Evolutionary conservation across 2,888 invertebrate species (phyloP).

Genomic region (Philopedon plagiatum): DNA sequence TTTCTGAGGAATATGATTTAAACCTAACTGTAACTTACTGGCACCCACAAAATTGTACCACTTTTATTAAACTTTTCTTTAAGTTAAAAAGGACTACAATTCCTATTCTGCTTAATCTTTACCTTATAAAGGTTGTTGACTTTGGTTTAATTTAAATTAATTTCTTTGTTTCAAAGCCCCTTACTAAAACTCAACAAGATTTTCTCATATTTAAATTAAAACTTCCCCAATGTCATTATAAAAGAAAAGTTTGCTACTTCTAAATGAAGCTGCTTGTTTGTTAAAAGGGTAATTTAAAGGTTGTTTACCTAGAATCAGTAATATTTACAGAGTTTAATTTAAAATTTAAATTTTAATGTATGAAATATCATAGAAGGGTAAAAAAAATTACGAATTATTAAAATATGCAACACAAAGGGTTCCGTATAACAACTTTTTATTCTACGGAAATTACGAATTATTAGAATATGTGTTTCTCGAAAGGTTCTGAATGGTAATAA

Average conservation of each 20-base stretch:
- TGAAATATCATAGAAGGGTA: not conserved
- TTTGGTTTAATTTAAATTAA: conserved; percentile 5
- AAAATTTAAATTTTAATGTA: no score
- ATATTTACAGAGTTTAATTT: not conserved
- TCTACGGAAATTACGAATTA: no score
- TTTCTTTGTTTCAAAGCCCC: conserved; percentile 7
- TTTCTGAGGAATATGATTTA: no score
- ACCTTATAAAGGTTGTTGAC: not conserved
- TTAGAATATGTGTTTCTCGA: no score
- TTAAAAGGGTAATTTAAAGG: not conserved
- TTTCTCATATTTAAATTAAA: conserved; percentile 5
- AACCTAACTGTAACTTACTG: no score
- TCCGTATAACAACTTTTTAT: no score
- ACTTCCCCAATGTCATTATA: not conserved
- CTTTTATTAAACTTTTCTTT: no score
- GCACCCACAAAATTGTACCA: no score
- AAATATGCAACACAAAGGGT: no score
- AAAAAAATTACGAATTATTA: not conserved
- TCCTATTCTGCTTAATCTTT: not conserved
- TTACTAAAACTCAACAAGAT: not conserved
- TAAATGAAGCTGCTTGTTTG: conserved; percentile 12
- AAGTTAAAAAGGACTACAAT: no score
- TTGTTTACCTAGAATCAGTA: no score
- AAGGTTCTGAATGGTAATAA: no score
- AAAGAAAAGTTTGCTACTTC: not conserved